Evolutionary conservation across 2,113 vertebrate genomes (phyloP), one percentile per base, ranked within the genome.

Genomic region (Lichenostomus cassidix): DNA sequence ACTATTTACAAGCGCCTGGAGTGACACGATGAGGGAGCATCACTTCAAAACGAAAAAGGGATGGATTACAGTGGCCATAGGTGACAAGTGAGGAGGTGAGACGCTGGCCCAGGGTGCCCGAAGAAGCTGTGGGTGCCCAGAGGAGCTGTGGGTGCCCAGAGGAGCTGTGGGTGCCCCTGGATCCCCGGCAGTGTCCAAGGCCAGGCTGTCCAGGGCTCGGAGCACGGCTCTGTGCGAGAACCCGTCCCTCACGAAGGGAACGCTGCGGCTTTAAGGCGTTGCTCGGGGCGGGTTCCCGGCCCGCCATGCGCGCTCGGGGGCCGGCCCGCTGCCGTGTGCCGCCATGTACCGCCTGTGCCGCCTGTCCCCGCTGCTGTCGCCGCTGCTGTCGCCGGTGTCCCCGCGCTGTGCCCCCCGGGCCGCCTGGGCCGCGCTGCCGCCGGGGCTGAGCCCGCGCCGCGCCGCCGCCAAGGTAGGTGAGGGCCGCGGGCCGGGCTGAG

Each of bases 1-100:
- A 20, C 46, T 15, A 12, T 29, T 23, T 18, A 7, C 33, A 42
- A 42, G 5, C 0, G 19, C 33, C 17, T 44, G 27, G 27, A 59
- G 37, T 1, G 4, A 29, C 65, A 18, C 0, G 29, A 52, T 0
- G 2, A 8, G 11, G 7, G 15, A 6, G 14, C 2, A 31, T 1
- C 1, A 46, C 49, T 25, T 12, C 47, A 25, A 22, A 27, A 23
- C 1, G 35, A 56, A 55, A 63, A 5, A 17, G 13, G 7, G 24
- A 50, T 35, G 4, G 21, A 58, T 31, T 5, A 52, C 14, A 15
- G 21, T 12, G 29, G 4, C 7, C 8, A 12, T 19, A 15, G 33
- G n/a, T 31, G 19, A 19, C 27, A 53, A 53, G 17, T 14, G 52
- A 29, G 16, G 27, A 9, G 52, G 1, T 0, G 25, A 44, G 21